phyloP scores from a whole-genome alignment of 2,797 vertebrate species.

The Taeniopygia guttata region DNA sequence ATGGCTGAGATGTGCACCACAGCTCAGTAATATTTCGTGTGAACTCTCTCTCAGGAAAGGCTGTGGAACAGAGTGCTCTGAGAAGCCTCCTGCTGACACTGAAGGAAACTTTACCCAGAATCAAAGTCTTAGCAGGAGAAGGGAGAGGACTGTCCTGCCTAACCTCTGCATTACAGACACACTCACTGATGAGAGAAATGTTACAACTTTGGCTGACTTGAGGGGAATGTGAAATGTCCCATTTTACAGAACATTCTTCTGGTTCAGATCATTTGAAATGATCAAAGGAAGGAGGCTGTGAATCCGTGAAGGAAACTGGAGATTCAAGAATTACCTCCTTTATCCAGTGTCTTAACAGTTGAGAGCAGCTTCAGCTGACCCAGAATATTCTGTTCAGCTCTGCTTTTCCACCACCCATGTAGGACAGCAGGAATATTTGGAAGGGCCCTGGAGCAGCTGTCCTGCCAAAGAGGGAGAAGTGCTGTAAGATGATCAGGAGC shows the following conservation, averaged over 20 bases:
- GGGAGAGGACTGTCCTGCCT: background rate
- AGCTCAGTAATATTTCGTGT: background rate
- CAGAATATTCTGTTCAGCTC: slow-evolving; percentile 23
- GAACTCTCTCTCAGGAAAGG: background rate
- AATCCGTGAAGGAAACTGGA: background rate
- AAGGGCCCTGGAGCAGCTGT: slow-evolving; percentile 65
- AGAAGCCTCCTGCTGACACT: background rate
- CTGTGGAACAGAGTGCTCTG: background rate
- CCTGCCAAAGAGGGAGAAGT: slow-evolving; percentile 60
- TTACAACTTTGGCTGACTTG: background rate
- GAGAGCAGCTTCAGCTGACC: background rate
- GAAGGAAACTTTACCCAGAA: background rate
- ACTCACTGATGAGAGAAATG: background rate
- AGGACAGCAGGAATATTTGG: slow-evolving; percentile 53
- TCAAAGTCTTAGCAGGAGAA: background rate
- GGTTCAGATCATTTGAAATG: background rate
- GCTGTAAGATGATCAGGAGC: slow-evolving; percentile 67
- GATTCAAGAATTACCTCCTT: background rate
- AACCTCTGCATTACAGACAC: background rate
- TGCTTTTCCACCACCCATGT: background rate
- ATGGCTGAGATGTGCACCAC: background rate
- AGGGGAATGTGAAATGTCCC: background rate
- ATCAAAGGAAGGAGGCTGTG: background rate
- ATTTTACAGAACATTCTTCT: background rate
- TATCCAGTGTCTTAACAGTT: background rate